Conservation (phyloP, 2,113 vertebrate genomes). For the Alexandromys fortis region DNA sequence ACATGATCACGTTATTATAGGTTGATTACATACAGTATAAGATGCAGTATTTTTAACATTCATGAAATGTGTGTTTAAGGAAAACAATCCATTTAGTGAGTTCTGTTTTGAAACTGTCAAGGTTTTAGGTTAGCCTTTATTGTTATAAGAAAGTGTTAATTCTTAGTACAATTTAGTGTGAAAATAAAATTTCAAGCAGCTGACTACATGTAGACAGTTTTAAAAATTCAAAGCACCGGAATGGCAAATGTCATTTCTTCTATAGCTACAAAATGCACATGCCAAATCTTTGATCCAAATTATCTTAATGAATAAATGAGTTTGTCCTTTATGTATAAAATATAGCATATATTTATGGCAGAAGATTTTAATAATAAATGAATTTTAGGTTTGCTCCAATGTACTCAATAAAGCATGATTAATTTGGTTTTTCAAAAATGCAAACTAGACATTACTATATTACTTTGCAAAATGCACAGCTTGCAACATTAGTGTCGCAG, state of each 20-base stretch:
- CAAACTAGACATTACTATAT: slow-evolving; percentile 93
- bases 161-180: slow-evolving; percentile 68
- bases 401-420: slow-evolving; percentile 93
- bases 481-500: slow-evolving; percentile 94
- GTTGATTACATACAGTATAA: slow-evolving; percentile 21
- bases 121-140: slow-evolving; percentile 57
- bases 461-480: slow-evolving; percentile 92
- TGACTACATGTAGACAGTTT: slow-evolving; percentile 78
- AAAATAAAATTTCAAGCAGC: slow-evolving; percentile 82
- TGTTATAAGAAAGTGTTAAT: slow-evolving; percentile 56
- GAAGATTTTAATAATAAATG: slow-evolving; percentile 93
- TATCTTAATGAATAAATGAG: slow-evolving; percentile 93
- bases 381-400: slow-evolving; percentile 90
- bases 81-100: not conserved
- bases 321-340: slow-evolving; percentile 94
- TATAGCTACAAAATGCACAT: slow-evolving; percentile 88
- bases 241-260: slow-evolving; percentile 87
- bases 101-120: slow-evolving; percentile 30
- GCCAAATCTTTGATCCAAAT: slow-evolving; percentile 90
- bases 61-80: not conserved
- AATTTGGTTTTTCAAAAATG: slow-evolving; percentile 94
- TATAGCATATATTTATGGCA: slow-evolving; percentile 91
- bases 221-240: slow-evolving; percentile 85
- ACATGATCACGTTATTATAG: slow-evolving; percentile 46
- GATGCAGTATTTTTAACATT: not conserved